Conservation (phyloP, 2,797 vertebrate genomes). For the Micrastur ruficollis region DNA sequence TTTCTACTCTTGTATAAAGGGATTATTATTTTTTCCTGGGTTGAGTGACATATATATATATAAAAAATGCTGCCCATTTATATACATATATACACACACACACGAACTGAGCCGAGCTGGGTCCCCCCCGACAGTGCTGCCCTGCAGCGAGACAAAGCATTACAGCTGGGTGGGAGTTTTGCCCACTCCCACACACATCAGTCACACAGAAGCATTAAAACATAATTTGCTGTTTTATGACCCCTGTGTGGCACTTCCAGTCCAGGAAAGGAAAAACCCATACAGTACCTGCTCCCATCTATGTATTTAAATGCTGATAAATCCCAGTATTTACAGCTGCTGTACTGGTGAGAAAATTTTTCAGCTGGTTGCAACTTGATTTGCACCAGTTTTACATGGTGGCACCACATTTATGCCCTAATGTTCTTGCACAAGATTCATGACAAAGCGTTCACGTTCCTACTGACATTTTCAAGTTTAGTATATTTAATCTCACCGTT, state of each 20-base stretch:
- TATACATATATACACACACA: background rate
- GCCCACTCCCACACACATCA: accelerated
- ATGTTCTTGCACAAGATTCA: background rate
- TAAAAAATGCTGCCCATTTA: background rate
- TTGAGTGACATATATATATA: background rate
- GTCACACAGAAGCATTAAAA: background rate
- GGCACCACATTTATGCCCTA: background rate
- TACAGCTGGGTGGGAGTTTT: background rate
- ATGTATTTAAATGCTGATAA: background rate
- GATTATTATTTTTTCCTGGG: background rate
- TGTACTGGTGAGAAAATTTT: background rate
- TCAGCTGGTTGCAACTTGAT: background rate
- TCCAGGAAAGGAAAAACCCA: background rate
- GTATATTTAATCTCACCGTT: conserved; percentile 2
- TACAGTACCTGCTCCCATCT: background rate
- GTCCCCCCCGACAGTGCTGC: background rate
- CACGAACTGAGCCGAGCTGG: accelerated
- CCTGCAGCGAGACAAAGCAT: background rate
- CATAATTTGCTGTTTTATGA: background rate
- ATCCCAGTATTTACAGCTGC: background rate
- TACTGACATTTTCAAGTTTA: background rate
- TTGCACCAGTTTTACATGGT: accelerated
- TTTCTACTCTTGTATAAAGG: background rate
- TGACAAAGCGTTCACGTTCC: background rate
- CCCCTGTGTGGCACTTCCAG: background rate